Evolutionary conservation across 2,888 invertebrate genomes (phyloP).

Genomic region (Brachynemurus nebulosus): DNA sequence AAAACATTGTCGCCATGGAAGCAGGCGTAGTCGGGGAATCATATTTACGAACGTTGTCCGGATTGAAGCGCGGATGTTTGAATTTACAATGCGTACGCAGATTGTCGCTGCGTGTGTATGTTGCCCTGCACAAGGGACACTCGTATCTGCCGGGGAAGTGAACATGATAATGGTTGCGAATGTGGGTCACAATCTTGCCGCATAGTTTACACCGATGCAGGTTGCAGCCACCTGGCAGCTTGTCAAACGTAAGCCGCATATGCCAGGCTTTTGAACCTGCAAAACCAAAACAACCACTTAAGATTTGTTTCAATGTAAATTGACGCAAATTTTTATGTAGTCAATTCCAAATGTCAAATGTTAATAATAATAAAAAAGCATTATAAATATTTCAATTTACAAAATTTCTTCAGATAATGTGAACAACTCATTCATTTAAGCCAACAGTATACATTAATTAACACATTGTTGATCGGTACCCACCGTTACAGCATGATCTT

Average conservation of each 20-base stretch:
- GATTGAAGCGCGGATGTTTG: constrained; percentile 78
- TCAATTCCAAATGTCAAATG: not conserved
- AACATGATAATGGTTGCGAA: constrained; percentile 88
- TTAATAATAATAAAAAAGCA: not conserved
- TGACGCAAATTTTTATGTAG: not conserved
- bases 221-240: constrained; percentile 83
- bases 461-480: too few relatives aligned
- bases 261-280: constrained; percentile 92
- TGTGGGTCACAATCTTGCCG: constrained; percentile 89
- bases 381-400: not conserved
- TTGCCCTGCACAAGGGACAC: constrained; percentile 81
- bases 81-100: constrained; percentile 86
- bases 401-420: not conserved
- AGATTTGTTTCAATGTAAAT: constrained; percentile 3
- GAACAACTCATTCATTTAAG: not conserved
- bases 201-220: constrained; percentile 89
- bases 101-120: constrained; percentile 85
- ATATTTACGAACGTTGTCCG: constrained; percentile 58
- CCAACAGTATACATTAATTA: too few relatives aligned
- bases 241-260: constrained; percentile 90
- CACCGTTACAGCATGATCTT: too few relatives aligned
- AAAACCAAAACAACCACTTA: constrained; percentile 42
- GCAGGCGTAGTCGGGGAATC: constrained; percentile 40
- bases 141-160: constrained; percentile 87
- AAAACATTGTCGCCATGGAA: constrained; percentile 30